Conservation (phyloP, 2,888 invertebrate genomes). For the Orchesellides sinensis region DNA sequence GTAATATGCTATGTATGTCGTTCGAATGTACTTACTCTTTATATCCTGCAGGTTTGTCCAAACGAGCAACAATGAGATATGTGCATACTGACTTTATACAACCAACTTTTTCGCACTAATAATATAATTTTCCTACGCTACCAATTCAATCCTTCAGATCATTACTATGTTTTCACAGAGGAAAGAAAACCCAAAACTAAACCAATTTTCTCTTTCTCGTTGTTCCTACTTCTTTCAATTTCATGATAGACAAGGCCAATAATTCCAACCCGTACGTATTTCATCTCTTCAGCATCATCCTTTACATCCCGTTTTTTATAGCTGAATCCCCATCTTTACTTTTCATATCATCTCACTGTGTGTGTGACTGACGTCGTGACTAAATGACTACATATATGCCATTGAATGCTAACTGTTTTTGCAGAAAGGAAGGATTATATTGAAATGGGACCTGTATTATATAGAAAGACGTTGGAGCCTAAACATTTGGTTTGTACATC, state of each 20-base stretch:
- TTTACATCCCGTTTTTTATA: not conserved
- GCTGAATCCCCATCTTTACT: not conserved
- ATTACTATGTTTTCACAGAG: not conserved
- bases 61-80: too few relatives aligned
- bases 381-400: not conserved
- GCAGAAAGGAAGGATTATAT: not conserved
- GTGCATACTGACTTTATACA: not conserved
- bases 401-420: not conserved
- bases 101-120: not conserved
- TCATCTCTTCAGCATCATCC: not conserved
- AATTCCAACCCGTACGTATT: not conserved
- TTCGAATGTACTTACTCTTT: too few relatives aligned
- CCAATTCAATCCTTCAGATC: not conserved
- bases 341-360: not conserved
- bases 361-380: not conserved
- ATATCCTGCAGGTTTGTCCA: too few relatives aligned
- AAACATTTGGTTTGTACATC: too few relatives aligned
- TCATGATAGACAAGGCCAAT: slow-evolving; percentile 6
- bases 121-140: not conserved
- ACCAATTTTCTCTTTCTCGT: slow-evolving; percentile 6
- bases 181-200: not conserved
- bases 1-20: too few relatives aligned
- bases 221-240: slow-evolving; percentile 10
- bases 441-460: too few relatives aligned
- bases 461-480: too few relatives aligned